Base-by-base conservation (phyloP, 30 jellyfish, hydroid and myxozoan species). In the Rhopilema esculentum region DNA sequence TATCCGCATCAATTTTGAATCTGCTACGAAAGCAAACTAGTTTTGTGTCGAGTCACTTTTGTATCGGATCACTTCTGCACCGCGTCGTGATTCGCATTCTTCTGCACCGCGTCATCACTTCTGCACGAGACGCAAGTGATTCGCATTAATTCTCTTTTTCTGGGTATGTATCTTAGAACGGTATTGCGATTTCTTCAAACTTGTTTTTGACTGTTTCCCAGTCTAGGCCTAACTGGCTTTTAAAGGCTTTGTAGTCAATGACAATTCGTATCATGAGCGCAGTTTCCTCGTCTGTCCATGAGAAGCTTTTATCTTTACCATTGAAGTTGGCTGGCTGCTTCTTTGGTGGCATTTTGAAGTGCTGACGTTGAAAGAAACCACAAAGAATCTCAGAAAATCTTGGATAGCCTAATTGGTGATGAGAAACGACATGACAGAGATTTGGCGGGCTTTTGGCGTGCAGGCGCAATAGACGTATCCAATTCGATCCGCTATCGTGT, bases 231-330 rank as follows among this genome's bases (percentile, higher is more conserved):
- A 19, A 19, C 72, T 63, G 29, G 72, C 72, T 63, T 63, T 63
- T 63, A 6, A 24, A 63, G 72, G 72, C 72, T 63, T 63, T 63
- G 72, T 63, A 63, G 29, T 63, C 72, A 19, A 63, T 63, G 29
- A 63, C 72, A 19, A 63, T 7, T 63, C 72, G 8, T 19, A 7
- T 63, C 72, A 63, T n/a, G 72, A 63, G 72, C 27, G 72, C 72
- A 63, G 29, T 24, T 63, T 63, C 72, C 72, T 63, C 72, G 72
- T 63, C 72, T 63, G 72, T 63, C 72, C 72, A 63, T 63, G 72
- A 63, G n/a, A 63, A 63, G 72, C 29, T 63, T n/a, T 63, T 63
- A 63, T 63, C 72, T 63, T n/a, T 63, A 63, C 72, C 6, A 24
- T 24, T 63, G 72, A 24, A 63, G 72, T 63, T 63, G 4, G 72